Evolutionary conservation across 2,797 vertebrate species (phyloP), one percentile per base, ranked within the genome.

Genomic region (Chanos chanos): DNA sequence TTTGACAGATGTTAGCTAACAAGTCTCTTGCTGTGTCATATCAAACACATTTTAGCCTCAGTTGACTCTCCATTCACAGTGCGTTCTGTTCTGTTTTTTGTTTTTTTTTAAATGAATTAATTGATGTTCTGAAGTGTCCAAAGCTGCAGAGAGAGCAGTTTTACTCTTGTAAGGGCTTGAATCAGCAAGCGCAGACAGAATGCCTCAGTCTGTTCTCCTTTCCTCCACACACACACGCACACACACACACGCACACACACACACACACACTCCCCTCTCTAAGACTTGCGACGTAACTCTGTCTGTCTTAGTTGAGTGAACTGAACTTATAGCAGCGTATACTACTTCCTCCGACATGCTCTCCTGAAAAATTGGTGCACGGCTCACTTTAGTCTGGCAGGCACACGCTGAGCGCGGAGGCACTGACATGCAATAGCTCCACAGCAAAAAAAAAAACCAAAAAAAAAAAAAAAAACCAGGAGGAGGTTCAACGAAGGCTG

Each of bases 131-230:
- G 3, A 7, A 33, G 1, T 7, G 3, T 13, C 25, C 34, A 34
- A 51, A 25, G 28, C 27, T 16, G 36, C 13, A 34, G 33, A 41
- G 9, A 7, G 34, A 25, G 3, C 40, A 10, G 59, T 28, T 21
- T 7, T 22, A 22, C 22, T 16, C 3, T 7, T 28, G 51, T 41
- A 28, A 13, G 24, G 16, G 9, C 1, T 25, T 61, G 34, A 41
- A 24, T 57, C 47, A 59, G 22, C 47, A 19, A 9, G 7, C 8
- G 25, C 15, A 22, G 3, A 49, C 27, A 21, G n/a, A 50, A 28
- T 56, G 16, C 51, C 19, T 31, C n/a, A 31, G 37, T 5, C n/a
- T 27, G 31, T 56, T 63, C 31, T 50, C 64, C 67, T 66, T 25
- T 53, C 16, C 40, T 56, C 28, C 8, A 8, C 1, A 4, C 19